Base-by-base conservation (phyloP, 2,797 vertebrate species). In the Zalophus californianus region DNA sequence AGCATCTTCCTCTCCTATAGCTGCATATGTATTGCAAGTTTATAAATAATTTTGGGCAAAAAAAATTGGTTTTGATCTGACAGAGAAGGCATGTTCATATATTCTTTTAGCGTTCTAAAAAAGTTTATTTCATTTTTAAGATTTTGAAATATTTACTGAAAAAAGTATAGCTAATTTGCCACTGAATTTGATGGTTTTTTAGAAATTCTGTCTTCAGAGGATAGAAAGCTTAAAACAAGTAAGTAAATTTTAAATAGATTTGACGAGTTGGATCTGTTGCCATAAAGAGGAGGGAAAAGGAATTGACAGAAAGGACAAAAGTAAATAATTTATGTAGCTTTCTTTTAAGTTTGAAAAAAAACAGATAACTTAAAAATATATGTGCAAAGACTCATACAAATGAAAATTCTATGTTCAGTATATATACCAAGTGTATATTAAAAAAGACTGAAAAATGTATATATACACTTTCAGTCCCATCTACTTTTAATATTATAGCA, bases 91-190 rank as follows among this genome's bases (percentile, higher is more conserved):
- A 21, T 78, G 13, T 85, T 78, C 32, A 68, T 58, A 90, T 48
- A 52, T n/a, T 62, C 4, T 52, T 20, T 82, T 44, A 25, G 1
- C 60, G 10, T 70, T 70, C 54, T 38, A 50, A 7, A 66, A 73
- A 94, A 85, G 12, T 3, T 41, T 13, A 41, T 60, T 84, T 94
- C 21, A 77, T 27, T 68, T 66, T 85, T 78, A 20, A 75, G 70
- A 85, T 90, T 90, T 85, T 90, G 50, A 90, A 90, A 90, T 90
- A 85, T 84, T 68, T 90, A 50, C 32, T 78, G 60, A 78, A 90
- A 15, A 8, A 41, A 56, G 4, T 78, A 70, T 70, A 68, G 35
- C 48, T 62, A 75, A 48, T 90, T 23, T 94, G 38, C 23, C 35
- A 56, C 16, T 66, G 27, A 16, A 60, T 72, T 80, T 72, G n/a